Evolutionary conservation across 2,113 vertebrate species (phyloP), one percentile per base, ranked within the genome.

Genomic region (Megaceryle maxima): DNA sequence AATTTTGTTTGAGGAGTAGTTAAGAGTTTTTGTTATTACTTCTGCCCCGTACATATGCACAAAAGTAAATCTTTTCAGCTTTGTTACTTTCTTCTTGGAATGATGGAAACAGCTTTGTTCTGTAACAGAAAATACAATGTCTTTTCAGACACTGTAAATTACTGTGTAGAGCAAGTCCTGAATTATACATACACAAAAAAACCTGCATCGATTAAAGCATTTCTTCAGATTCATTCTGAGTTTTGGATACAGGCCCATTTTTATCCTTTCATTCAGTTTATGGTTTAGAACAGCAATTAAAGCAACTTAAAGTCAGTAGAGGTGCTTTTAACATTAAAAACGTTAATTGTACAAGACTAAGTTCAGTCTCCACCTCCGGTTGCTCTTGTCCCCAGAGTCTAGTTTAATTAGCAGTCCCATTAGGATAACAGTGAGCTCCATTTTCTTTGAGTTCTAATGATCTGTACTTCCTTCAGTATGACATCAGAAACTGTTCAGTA

Each of bases 151-250:
- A 24, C 7, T 22, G 60, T 87, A 56, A 95, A 94, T 90, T 48
- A 63, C 90, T 56, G 82, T 33, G 73, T 70, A 48, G 69, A 91
- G 83, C 90, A 87, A 68, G 64, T 56, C 46, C 88, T 96, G 83
- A 97, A 96, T 97, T 94, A 90, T 62, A 84, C 90, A 83, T 96
- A 64, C 5, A 56, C 83, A 86, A 88, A 87, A 88, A 95, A 90
- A 46, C 46, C 63, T 73, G 67, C 73, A 67, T 87, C 35, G 5
- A 62, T 96, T 90, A 90, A 95, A 83, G 67, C 43, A 66, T 72
- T 96, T 84, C 67, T 88, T 92, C 67, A 43, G 50, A 72, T 63
- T 68, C 76, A 16, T 85, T 88, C 39, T 39, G 50, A 73, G 44
- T 26, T 86, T 94, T 88, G 89, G 91, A 69, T 48, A 21, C 31